Conservation (phyloP, 2,113 vertebrate species). For the Hippoglossus stenolepis region DNA sequence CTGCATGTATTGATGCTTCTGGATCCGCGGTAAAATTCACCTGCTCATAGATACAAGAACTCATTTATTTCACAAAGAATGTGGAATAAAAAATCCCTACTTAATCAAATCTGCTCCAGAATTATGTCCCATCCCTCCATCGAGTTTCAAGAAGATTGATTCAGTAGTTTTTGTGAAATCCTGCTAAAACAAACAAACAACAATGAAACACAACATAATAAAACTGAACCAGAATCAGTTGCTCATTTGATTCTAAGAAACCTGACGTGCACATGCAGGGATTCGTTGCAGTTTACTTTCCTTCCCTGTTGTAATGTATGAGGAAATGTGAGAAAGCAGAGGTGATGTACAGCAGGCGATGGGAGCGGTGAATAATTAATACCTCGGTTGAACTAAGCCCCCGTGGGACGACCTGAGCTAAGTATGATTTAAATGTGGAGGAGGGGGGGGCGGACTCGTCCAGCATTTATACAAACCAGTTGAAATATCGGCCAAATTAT, state of each 20-base stretch:
- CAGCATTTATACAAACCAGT: background rate
- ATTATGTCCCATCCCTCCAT: too few relatives aligned
- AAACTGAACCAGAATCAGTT: too few relatives aligned
- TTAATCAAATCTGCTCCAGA: too few relatives aligned
- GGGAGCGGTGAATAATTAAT: slow-evolving; percentile 17
- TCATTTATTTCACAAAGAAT: too few relatives aligned
- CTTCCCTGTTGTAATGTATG: slow-evolving; percentile 5
- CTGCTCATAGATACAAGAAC: too few relatives aligned
- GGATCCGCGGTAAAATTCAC: too few relatives aligned
- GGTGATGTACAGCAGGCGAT: background rate
- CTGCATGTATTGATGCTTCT: too few relatives aligned
- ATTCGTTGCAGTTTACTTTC: slow-evolving; percentile 8
- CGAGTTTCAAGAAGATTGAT: too few relatives aligned
- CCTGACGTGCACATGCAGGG: background rate
- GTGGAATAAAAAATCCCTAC: too few relatives aligned
- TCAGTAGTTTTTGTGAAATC: too few relatives aligned
- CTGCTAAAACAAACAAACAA: too few relatives aligned
- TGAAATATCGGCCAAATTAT: slow-evolving; percentile 29
- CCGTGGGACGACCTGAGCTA: background rate
- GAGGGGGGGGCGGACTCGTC: slow-evolving; percentile 1
- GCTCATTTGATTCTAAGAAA: background rate
- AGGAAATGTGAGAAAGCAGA: slow-evolving; percentile 1
- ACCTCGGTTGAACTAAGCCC: background rate
- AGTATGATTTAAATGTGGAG: slow-evolving; percentile 1
- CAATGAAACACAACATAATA: too few relatives aligned